phyloP scores from a whole-genome alignment of 2,888 invertebrate genomes.

The Neoascia interrupta region DNA sequence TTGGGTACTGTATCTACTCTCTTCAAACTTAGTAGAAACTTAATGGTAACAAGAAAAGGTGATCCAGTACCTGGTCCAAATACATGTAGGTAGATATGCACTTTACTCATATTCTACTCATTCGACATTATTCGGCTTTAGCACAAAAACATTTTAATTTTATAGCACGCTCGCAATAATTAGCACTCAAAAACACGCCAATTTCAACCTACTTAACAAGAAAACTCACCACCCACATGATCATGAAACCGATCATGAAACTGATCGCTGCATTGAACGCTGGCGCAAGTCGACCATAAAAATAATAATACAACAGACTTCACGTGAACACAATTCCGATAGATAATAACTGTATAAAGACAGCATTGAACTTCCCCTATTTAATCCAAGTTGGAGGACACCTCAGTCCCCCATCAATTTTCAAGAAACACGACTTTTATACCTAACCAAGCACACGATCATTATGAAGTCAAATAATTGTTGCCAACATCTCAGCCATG shows the following conservation, averaged over 20 bases:
- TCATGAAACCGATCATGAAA: constrained; percentile 30
- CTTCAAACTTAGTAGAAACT: too few relatives aligned
- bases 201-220: constrained; percentile 13
- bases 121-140: too few relatives aligned
- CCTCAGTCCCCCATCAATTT: background rate
- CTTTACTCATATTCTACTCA: too few relatives aligned
- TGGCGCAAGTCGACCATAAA: constrained; percentile 18
- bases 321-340: constrained; percentile 31
- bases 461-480: constrained; percentile 46
- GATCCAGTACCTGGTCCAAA: too few relatives aligned
- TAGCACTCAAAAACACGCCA: too few relatives aligned
- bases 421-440: constrained; percentile 10
- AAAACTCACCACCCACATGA: constrained; percentile 37
- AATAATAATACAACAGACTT: constrained; percentile 10
- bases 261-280: constrained; percentile 18
- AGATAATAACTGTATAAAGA: constrained; percentile 18
- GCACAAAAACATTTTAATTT: too few relatives aligned
- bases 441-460: constrained; percentile 38
- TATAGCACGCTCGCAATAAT: too few relatives aligned
- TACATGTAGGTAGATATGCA: too few relatives aligned
- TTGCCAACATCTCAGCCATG: constrained; percentile 40
- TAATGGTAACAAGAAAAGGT: too few relatives aligned
- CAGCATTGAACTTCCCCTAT: constrained; percentile 45
- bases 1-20: too few relatives aligned
- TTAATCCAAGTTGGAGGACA: background rate